Base-by-base conservation (phyloP, 1,140 invertebrate species). In the Neomicropteryx cornuta region DNA sequence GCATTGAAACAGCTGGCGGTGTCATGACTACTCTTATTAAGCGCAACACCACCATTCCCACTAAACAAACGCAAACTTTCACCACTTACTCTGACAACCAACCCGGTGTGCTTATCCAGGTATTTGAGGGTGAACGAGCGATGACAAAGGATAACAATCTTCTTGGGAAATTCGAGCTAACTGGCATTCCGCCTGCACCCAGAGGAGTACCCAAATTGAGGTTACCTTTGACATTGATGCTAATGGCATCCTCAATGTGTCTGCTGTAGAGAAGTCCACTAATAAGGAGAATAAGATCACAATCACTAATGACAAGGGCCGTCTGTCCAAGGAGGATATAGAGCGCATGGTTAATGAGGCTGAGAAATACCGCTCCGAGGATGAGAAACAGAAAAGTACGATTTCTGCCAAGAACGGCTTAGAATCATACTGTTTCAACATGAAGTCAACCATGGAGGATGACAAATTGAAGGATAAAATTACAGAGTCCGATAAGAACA, bases 251-350 rank as follows among this genome's bases (percentile, higher is more conserved):
- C 60, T 89, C 39, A 89, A 90, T 52, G 89, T 94, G 2, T 86
- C 86, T 5, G 90, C 90, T 18, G 66, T 84, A 19, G 90, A 94
- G 64, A 90, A 83, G 64, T 91, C 81, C 3, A 96, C 94, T 43
- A 93, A 93, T 53, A 94, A 94, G 63, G 87, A 93, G 55, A 97
- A 97, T 67, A 96, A 96, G 66, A 97, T 97, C 60, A 96, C 90
- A 19, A 97, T 97, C 51, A 97, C 90, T 51, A 97, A 97, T 56
- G 94, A 97, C 69, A 97, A 97, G 66, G 92, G 94, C 44, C 83
- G 94, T 51, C 74, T 98, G 1, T 87, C 81, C 55, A 96, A 97
- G 68, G 91, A 96, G 55, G 93, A 97, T 47, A 97, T 97, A 53
- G 92, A 97, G 58, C 73, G 88, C 29, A 97, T 98, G 94, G 89